Base-by-base conservation (phyloP, 2,113 vertebrate genomes). In the Loxodonta africana region DNA sequence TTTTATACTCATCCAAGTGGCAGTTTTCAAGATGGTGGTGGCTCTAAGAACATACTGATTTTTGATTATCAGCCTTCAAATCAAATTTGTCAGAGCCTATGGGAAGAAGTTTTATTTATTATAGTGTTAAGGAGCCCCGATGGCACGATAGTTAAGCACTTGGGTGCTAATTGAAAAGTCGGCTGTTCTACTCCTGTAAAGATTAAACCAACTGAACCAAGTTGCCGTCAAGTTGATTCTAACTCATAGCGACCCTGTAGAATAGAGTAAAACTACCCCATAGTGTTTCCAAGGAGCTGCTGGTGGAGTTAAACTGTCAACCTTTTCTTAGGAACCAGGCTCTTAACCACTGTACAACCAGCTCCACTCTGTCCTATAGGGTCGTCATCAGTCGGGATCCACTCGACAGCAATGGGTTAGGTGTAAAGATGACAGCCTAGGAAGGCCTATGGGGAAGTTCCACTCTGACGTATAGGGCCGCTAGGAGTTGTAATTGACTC, bases 381-480 rank as follows among this genome's bases (percentile, higher is more conserved):
- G 11, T 57, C 53, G 8, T 14, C 15, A 57, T 57, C 53, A 57
- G 53, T 15, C 11, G 15, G 53, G 15, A 57, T 57, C 53, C 53
- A 57, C 53, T 57, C 15, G 11, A 57, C 15, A 11, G 53, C 53
- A 57, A 11, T 57, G 53, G 53, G 10, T 11, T 57, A 57, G 53
- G 10, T 17, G 15, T 57, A 57, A 57, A 57, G 53, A 57, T 57
- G 3, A 21, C 17, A 37, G 5, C n/a, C 37, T 41, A 20, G n/a
- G 71, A 74, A 37, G 41, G 17, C n/a, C 18, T 7, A 21, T 37
- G 17, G 71, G 71, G 18, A 4, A 33, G 65, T 37, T 74, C 69
- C 26, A 25, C 14, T 17, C 33, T n/a, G 11, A 5, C 12, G 4
- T 74, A 9, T 21, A 20, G n/a, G 18, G n/a, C 3, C 18, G 0